Conservation (phyloP, 2,888 invertebrate species). For the Lasius platythorax region DNA sequence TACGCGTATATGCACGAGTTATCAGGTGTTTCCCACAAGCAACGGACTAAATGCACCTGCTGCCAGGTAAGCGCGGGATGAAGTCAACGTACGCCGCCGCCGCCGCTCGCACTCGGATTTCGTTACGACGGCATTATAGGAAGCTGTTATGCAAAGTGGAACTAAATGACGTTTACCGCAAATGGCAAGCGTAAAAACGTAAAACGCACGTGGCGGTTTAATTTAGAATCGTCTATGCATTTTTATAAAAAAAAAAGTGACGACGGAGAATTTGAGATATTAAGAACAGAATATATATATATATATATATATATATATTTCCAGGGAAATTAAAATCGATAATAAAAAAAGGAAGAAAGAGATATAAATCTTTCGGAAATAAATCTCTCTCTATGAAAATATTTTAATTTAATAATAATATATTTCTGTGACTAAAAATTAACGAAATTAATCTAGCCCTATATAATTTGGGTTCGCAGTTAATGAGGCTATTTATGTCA, state of each 20-base stretch:
- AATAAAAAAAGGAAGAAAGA: neutral
- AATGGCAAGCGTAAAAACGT: neutral
- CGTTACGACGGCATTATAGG: constrained; percentile 29
- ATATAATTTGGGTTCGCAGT: neutral
- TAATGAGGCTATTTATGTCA: neutral
- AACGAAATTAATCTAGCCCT: neutral
- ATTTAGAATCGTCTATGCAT: neutral
- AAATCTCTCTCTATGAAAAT: neutral
- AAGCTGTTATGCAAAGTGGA: constrained; percentile 48
- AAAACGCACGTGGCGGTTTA: neutral
- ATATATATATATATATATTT: neutral
- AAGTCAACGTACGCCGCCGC: constrained; percentile 72
- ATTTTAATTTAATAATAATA: neutral
- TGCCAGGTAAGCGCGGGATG: constrained; percentile 66
- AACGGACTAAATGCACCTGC: constrained; percentile 79
- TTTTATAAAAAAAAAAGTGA: neutral
- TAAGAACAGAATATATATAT: neutral
- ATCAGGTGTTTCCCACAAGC: constrained; percentile 78
- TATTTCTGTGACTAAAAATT: neutral
- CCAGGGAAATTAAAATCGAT: neutral
- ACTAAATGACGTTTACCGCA: constrained; percentile 44
- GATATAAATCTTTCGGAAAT: neutral
- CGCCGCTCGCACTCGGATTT: constrained; percentile 38
- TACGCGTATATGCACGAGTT: constrained; percentile 65
- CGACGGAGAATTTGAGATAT: neutral